Percentiles rank a stretch among this genome's conserved stretches.
These are phyloP conservation scores for Pipistrellus nathusii DNA, from an alignment of 2,797 vertebrate species.

Conservation along the genomic window DNA sequence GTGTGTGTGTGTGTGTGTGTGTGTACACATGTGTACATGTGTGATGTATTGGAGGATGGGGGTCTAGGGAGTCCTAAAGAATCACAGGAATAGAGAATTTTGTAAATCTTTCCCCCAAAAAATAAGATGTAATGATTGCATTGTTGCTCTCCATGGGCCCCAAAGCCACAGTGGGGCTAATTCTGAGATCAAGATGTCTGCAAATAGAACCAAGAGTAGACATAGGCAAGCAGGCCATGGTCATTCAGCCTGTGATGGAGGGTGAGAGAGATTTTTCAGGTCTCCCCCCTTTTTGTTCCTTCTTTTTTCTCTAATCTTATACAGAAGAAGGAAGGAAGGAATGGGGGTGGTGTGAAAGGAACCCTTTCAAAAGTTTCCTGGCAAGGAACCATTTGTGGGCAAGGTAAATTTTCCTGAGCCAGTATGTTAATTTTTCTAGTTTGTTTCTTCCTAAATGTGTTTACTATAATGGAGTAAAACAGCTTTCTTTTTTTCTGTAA, in stretches of 20 bases:
- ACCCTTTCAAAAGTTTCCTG: not conserved
- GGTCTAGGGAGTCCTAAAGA: not conserved
- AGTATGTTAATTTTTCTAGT: not conserved
- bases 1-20: not conserved
- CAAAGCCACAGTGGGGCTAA: not conserved
- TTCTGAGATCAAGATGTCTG: not conserved
- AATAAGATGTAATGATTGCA: not conserved
- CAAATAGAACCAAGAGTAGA: not conserved
- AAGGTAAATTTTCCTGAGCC: not conserved
- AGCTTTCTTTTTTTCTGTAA: not conserved
- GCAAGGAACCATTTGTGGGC: not conserved
- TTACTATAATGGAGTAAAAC: not conserved
- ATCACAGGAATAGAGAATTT: not conserved
- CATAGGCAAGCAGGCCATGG: not conserved
- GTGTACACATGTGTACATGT: rapidly evolving
- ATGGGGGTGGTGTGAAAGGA: not conserved
- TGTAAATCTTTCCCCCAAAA: not conserved
- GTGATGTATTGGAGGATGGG: not conserved
- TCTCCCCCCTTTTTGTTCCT: not conserved
- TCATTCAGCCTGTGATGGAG: not conserved
- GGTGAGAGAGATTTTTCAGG: not conserved
- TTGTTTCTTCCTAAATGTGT: not conserved
- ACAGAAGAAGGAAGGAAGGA: not conserved
- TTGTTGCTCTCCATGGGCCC: not conserved
- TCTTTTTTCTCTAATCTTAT: not conserved